Evolutionary conservation across 2,797 vertebrate genomes (phyloP).

Genomic region (Arrhamphus sclerolepis): DNA sequence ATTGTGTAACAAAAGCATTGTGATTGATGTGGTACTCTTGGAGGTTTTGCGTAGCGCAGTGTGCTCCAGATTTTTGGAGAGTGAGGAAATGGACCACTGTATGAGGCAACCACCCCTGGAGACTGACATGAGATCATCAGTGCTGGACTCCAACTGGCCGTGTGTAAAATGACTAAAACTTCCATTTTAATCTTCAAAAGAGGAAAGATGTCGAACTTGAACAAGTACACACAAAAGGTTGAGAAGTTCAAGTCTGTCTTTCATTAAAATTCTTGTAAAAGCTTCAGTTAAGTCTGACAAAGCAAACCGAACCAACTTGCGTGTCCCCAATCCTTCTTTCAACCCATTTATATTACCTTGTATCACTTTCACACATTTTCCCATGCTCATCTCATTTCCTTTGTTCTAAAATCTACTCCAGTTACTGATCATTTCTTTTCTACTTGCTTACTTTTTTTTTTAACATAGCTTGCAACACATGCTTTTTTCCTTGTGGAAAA

Average conservation of each 20-base stretch:
- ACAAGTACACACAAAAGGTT: slow-evolving; percentile 17
- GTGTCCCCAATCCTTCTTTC: slow-evolving; percentile 40
- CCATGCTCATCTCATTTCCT: slow-evolving; percentile 4
- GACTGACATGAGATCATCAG: slow-evolving; percentile 61
- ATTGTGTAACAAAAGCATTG: slow-evolving; percentile 14
- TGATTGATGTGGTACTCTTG: slow-evolving; percentile 18
- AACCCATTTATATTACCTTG: slow-evolving; percentile 15
- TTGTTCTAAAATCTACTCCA: slow-evolving; percentile 15
- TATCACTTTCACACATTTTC: slow-evolving; percentile 21
- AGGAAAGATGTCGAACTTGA: slow-evolving; percentile 13
- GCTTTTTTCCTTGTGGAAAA: not conserved
- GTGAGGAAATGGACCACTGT: slow-evolving; percentile 52
- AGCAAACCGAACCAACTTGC: slow-evolving; percentile 35
- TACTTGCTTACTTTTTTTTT: too few relatives aligned
- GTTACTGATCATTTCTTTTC: not conserved
- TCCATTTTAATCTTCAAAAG: slow-evolving; percentile 34
- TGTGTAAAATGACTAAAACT: slow-evolving; percentile 30
- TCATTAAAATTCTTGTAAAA: slow-evolving; percentile 56
- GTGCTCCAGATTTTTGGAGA: slow-evolving; percentile 62
- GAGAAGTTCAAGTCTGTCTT: slow-evolving; percentile 41
- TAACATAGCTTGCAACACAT: too few relatives aligned
- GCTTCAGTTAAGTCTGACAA: slow-evolving; percentile 41
- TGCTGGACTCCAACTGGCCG: slow-evolving; percentile 41
- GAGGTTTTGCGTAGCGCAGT: slow-evolving; percentile 45
- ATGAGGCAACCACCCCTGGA: slow-evolving; percentile 66